phyloP scores from a whole-genome alignment of 2,113 vertebrate species.

The Patagioenas fasciata region DNA sequence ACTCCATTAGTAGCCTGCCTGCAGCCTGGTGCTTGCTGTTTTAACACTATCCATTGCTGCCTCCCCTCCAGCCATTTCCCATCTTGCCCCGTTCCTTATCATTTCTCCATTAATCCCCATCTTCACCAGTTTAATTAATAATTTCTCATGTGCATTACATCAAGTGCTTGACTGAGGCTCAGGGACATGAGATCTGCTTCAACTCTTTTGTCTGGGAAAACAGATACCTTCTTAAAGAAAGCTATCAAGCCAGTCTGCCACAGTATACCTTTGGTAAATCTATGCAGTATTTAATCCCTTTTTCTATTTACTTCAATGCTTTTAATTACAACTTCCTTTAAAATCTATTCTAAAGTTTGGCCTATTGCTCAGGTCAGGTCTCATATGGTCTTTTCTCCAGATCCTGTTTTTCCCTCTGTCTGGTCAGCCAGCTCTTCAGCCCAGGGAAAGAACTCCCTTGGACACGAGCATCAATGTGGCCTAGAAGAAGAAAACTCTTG shows the following conservation, averaged over 20 bases:
- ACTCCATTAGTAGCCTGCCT: constrained; percentile 55
- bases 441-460: not conserved
- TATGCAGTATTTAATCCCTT: not conserved
- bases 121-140: constrained; percentile 63
- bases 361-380: not conserved
- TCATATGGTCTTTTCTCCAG: not conserved
- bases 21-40: constrained; percentile 45
- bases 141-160: constrained; percentile 60
- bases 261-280: not conserved
- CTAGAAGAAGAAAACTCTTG: not conserved
- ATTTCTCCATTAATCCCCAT: constrained; percentile 61
- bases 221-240: not conserved
- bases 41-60: constrained; percentile 19
- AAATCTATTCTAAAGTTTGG: not conserved
- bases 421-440: not conserved
- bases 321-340: constrained; percentile 43
- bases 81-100: constrained; percentile 29
- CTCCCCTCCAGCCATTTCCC: constrained; percentile 61
- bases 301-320: constrained; percentile 17
- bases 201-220: constrained; percentile 49
- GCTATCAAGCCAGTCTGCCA: not conserved
- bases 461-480: rapidly evolving
- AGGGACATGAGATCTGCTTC: constrained; percentile 53
- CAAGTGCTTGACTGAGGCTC: constrained; percentile 31
- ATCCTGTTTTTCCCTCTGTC: not conserved